Evolutionary conservation across 2,888 invertebrate species (phyloP), one percentile per base, ranked within the genome.

Genomic region (Villa cingulata): DNA sequence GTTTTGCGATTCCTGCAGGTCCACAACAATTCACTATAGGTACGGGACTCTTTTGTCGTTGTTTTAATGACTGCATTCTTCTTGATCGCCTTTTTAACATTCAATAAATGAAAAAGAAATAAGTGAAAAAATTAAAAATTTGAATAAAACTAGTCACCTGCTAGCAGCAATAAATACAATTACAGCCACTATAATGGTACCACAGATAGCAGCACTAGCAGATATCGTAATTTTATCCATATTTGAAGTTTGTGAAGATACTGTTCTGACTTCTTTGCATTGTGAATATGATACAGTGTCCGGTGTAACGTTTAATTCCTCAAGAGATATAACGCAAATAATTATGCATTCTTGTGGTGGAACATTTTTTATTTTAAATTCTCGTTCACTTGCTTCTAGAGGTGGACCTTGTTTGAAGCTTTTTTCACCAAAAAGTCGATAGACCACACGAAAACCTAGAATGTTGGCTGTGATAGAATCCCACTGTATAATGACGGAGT

Each of bases 151-250:
- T 37, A 18, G 53, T 61, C 54, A 70, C 70, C 70, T 77, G 56
- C 86, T 87, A 19, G 90, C 89, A 42, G 88, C 87, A 46, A 91
- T 83, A 67, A 92, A 90, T 55, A 91, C 81, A 56, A 91, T 82
- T 48, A 91, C 88, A 1, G 90, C 91, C 41, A 90, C 80, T 50
- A 91, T 84, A 58, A 92, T 89, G 38, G 90, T 90, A 38, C 86
- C 88, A 67, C 91, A 91, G 62, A 92, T 91, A 48, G 90, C 90
- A 18, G 90, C 90, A 62, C 89, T 88, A 4, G 90, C 90, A 20
- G 87, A 90, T 60, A 92, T 92, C 45, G 92, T 91, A 61, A 92
- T 89, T 70, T 90, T 91, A 72, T 92, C 92, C 86, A 91, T 89
- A 70, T 89, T 87, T 48, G 87, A 85, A 45, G 86, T 81, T 41